Base-by-base conservation (phyloP, 2,113 vertebrate species). In the Corvus moneduloides region DNA sequence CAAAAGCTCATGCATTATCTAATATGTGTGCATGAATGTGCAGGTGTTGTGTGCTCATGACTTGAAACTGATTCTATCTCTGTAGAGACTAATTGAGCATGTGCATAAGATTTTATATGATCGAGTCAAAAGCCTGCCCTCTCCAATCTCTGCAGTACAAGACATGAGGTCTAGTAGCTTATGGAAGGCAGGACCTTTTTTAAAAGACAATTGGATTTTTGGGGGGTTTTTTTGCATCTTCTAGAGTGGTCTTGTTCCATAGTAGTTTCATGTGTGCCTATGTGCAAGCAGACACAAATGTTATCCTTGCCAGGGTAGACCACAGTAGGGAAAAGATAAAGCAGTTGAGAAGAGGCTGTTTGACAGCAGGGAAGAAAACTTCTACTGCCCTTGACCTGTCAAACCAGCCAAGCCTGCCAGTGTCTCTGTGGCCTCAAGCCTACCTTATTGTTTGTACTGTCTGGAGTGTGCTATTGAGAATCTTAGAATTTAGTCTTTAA, bases 101-200 rank as follows among this genome's bases (percentile, higher is more conserved):
- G 0, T 33, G 28, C 1, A 0, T 73, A n/a, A 66, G 28, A 55
- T 72, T 56, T 69, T 72, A 62, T 26, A 23, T 13, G 17, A 32
- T 43, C 0, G 0, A 35, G 16, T 64, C 59, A 63, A 63, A 94
- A 84, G 23, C 26, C 32, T 81, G 24, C 24, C 30, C 7, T 82
- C 56, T 84, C 59, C 43, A 23, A 7, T 33, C 30, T 63, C 21
- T 86, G 48, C 27, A 35, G 33, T 27, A 20, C 15, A 71, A 79
- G 27, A 59, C 30, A 37, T 5, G 15, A 91, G 11, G 8, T 89
- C 33, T 54, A 30, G 15, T 4, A 64, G 32, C 28, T 23, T 3
- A 26, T 28, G 26, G 19, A 73, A 78, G 18, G 23, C 68, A 72
- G 15, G 52, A 72, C 13, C 10, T 21, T 39, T 67, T 43, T 61